Base-by-base conservation (phyloP, 2,113 vertebrate species). In the Ctenodactylus gundi region DNA sequence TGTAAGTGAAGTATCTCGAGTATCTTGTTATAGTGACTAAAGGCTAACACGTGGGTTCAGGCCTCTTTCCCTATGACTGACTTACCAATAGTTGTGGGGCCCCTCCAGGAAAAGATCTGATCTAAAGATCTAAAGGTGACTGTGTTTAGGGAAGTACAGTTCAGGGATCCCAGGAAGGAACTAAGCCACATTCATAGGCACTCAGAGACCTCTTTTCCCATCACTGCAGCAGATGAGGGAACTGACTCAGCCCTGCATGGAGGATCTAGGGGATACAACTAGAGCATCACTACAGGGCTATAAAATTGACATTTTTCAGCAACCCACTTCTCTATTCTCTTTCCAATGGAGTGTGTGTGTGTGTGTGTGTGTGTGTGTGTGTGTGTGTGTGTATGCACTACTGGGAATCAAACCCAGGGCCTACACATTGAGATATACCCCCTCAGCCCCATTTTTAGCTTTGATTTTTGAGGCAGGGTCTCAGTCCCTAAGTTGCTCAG, bases 181-280 rank as follows among this genome's bases (percentile, higher is more conserved):
- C 93, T 62, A 80, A 55, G n/a, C 58, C 70, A 36, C 70, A 44
- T 76, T 67, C 36, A 62, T 58, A 62, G 84, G 58, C 86, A 60
- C 78, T 58, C 87, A 70, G 46, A 70, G 81, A 87, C 49, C 31
- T 91, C 60, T 75, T 72, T n/a, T 91, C 29, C 36, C 53, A 84
- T 44, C 23, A 34, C 51, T 85, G 73, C 34, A 55, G 58, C 49
- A 87, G 85, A 41, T 93, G 39, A 73, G 23, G 62, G n/a, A 41
- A 84, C 80, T 91, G 90, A 93, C 49, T 97, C 89, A 91, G 85
- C 41, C 70, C 39, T 81, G 27, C 2, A 29, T 3, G 20, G 70
- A 67, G 70, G 21, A 55, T 75, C 78, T 72, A 83, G 73, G 46
- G 83, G 93, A 93, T 68, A 81, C 17, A 57, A 36, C 39, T 23